phyloP scores from a whole-genome alignment of 2,888 invertebrate species.

The Chorisops tibialis region DNA sequence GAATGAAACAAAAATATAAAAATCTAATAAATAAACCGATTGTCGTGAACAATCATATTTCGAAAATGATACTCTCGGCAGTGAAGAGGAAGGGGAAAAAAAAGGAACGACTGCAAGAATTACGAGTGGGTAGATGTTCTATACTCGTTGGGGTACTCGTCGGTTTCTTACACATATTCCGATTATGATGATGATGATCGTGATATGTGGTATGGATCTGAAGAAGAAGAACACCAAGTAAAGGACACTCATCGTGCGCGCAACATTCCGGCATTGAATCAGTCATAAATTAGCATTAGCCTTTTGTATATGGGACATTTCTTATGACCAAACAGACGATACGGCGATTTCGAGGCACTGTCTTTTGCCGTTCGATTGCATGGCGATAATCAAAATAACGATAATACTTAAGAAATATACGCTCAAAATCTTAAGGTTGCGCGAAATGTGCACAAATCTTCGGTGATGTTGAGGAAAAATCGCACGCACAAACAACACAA shows the following conservation, averaged over 20 bases:
- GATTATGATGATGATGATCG: too few species aligned
- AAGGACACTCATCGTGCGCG: too few species aligned
- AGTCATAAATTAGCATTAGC: constrained; percentile 41
- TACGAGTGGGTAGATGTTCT: too few species aligned
- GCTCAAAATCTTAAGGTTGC: neutral
- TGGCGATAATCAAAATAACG: constrained; percentile 18
- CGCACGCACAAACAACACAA: neutral
- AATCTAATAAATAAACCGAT: constrained; percentile 15
- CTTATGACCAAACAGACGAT: constrained; percentile 29
- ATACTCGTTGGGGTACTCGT: too few species aligned
- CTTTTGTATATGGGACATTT: constrained; percentile 38
- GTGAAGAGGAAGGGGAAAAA: too few species aligned
- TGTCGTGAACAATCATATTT: constrained; percentile 22
- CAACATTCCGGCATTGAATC: constrained; percentile 26
- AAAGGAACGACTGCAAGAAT: too few species aligned
- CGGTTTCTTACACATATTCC: too few species aligned
- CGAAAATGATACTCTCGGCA: neutral
- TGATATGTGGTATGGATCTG: too few species aligned
- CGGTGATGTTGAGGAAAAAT: neutral
- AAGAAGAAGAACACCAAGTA: too few species aligned
- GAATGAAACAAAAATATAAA: constrained; percentile 21
- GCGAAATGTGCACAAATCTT: neutral
- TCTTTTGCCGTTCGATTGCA: constrained; percentile 4
- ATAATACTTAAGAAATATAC: constrained; percentile 6
- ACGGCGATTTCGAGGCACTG: neutral